phyloP scores from a whole-genome alignment of 30 jellyfish, hydroid and myxozoan species.

The Thelohanellus kitauei region DNA sequence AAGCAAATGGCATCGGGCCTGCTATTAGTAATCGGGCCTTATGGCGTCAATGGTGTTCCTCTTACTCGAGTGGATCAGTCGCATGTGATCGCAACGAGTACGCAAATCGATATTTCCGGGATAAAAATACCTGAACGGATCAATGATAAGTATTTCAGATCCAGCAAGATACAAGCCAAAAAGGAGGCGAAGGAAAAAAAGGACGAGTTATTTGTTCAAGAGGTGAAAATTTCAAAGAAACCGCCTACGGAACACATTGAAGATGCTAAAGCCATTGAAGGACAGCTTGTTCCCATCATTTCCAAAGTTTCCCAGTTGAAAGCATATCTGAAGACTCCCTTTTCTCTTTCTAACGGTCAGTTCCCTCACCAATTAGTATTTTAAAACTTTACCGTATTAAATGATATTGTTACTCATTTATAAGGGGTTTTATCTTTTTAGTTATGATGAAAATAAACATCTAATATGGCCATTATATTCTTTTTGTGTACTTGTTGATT shows the following conservation, averaged over 20 bases:
- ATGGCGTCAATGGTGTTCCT: conserved; percentile 86
- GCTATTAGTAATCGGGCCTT: conserved; percentile 88
- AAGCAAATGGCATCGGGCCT: conserved; percentile 90
- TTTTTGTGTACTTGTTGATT: too few species aligned
- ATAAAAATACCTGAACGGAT: conserved; percentile 16
- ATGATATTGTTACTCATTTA: too few species aligned
- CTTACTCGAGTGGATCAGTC: conserved; percentile 66
- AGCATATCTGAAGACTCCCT: conserved; percentile 35
- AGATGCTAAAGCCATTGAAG: conserved; percentile 41
- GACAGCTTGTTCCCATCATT: conserved; percentile 16
- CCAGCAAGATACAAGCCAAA: conserved; percentile 22
- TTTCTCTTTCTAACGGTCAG: conserved; percentile 58
- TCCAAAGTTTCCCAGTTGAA: conserved; percentile 22
- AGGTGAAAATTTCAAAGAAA: background rate
- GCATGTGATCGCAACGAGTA: conserved; percentile 64
- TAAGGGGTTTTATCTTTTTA: too few species aligned
- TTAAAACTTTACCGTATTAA: too few species aligned
- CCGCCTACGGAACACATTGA: conserved; percentile 21
- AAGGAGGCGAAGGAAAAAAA: conserved; percentile 14
- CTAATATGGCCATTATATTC: too few species aligned
- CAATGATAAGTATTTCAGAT: conserved; percentile 27
- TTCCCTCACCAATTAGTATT: conserved; percentile 56
- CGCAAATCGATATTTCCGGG: conserved; percentile 29
- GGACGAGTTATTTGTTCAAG: background rate
- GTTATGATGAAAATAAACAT: too few species aligned